phyloP scores from a whole-genome alignment of 2,888 invertebrate genomes.

The Abrostola triplasia region DNA sequence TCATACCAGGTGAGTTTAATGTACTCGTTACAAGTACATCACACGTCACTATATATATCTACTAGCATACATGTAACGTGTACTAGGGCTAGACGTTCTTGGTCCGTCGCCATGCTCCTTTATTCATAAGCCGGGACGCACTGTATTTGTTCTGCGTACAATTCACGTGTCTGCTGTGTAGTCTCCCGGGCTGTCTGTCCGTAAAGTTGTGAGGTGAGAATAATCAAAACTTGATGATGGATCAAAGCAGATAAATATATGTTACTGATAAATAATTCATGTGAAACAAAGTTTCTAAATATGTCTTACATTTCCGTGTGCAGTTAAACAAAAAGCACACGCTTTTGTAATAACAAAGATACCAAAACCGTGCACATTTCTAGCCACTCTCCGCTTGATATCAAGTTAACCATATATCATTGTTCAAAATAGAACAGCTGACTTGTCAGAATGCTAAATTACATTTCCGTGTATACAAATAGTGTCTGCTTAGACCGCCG shows the following conservation, averaged over 20 bases:
- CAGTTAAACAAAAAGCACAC: too few relatives aligned
- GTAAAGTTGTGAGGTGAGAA: slow-evolving; percentile 12
- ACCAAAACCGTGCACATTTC: neutral
- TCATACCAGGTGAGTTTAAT: too few relatives aligned
- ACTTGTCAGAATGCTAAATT: neutral
- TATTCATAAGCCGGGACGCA: slow-evolving; percentile 20
- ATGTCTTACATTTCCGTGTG: too few relatives aligned
- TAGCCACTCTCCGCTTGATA: neutral
- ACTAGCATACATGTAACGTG: too few relatives aligned
- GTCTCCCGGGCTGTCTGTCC: too few relatives aligned
- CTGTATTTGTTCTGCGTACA: too few relatives aligned
- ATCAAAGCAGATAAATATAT: neutral
- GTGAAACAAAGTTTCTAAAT: neutral
- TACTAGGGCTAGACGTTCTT: too few relatives aligned
- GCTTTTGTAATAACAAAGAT: too few relatives aligned
- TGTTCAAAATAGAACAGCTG: neutral
- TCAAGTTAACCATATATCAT: neutral
- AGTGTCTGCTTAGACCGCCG: slow-evolving; percentile 5
- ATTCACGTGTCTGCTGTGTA: too few relatives aligned
- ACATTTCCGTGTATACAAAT: slow-evolving; percentile 7
- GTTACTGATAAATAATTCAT: slow-evolving; percentile 3
- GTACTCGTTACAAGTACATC: too few relatives aligned
- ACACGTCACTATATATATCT: too few relatives aligned
- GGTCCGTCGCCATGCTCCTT: too few relatives aligned
- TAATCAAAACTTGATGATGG: slow-evolving; percentile 14